phyloP scores from a whole-genome alignment of 2,113 vertebrate genomes.

The Lamprologus callipterus region DNA sequence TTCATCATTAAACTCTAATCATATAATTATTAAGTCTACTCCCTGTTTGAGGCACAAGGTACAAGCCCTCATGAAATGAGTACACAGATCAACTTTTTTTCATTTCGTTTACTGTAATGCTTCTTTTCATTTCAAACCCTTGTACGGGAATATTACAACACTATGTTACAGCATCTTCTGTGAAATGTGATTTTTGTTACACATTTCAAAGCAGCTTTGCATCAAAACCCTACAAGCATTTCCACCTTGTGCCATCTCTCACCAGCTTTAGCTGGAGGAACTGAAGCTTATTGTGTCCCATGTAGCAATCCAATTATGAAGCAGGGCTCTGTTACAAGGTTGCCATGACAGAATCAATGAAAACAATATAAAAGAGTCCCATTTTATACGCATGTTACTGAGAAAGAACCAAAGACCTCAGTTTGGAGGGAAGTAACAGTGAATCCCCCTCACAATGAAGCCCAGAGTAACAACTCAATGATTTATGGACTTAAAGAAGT shows the following conservation, averaged over 20 bases:
- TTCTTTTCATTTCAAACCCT: not conserved
- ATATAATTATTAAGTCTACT: not conserved
- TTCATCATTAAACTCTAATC: conserved; percentile 5
- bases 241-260: not conserved
- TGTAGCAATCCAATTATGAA: conserved; percentile 61
- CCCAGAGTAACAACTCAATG: not conserved
- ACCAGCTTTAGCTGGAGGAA: not conserved
- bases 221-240: not conserved
- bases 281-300: conserved; percentile 21
- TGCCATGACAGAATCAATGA: conserved; percentile 68
- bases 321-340: conserved; percentile 49
- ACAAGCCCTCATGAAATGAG: not conserved
- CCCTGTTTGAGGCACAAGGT: not conserved
- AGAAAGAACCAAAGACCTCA: not conserved
- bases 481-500: not conserved
- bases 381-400: conserved; percentile 36
- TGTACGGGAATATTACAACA: not conserved
- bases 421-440: conserved; percentile 40
- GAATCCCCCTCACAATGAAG: not conserved
- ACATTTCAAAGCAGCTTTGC: not conserved
- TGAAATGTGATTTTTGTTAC: not conserved
- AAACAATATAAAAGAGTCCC: conserved; percentile 56
- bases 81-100: not conserved
- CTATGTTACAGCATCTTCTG: not conserved
- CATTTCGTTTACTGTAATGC: not conserved